These are phyloP conservation scores for Seira musarum DNA, from an alignment of 2,888 invertebrate genomes.

Conservation along the genomic window DNA sequence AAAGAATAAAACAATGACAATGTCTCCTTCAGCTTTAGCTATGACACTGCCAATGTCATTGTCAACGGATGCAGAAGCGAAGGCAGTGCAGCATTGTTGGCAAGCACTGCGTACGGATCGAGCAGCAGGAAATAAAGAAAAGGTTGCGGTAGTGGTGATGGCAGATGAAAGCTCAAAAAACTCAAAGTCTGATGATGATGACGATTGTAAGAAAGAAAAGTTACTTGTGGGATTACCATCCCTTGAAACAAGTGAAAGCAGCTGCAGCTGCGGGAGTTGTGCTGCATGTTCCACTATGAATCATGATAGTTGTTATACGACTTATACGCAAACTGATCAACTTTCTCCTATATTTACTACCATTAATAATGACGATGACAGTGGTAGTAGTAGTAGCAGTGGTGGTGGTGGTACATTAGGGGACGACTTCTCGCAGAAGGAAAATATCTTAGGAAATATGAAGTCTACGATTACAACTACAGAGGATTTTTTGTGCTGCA, in stretches of 20 bases:
- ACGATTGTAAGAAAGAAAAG: too few relatives aligned
- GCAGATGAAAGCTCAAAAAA: constrained; percentile 42
- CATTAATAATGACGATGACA: neutral
- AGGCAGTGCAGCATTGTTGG: constrained; percentile 22
- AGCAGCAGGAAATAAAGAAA: constrained; percentile 8
- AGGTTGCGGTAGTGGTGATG: constrained; percentile 14
- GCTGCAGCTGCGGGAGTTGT: neutral
- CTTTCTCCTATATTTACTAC: too few relatives aligned
- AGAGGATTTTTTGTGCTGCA: too few relatives aligned
- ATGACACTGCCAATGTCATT: constrained; percentile 38
- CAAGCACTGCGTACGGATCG: constrained; percentile 7
- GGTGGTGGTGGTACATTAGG: neutral
- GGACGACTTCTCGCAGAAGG: neutral
- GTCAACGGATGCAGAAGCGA: neutral
- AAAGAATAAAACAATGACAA: constrained; percentile 34
- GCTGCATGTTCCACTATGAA: constrained; percentile 3
- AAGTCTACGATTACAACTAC: neutral
- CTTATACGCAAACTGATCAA: too few relatives aligned
- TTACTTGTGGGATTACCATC: constrained; percentile 28
- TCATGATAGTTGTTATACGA: constrained; percentile 8
- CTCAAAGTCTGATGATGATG: constrained; percentile 31
- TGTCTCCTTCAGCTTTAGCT: neutral
- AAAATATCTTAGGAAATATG: constrained; percentile 21
- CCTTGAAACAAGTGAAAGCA: constrained; percentile 32
- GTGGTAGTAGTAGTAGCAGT: constrained; percentile 5